These are phyloP conservation scores for Euzophera pinguis DNA, from an alignment of 2,888 invertebrate genomes.

Conservation along the genomic window DNA sequence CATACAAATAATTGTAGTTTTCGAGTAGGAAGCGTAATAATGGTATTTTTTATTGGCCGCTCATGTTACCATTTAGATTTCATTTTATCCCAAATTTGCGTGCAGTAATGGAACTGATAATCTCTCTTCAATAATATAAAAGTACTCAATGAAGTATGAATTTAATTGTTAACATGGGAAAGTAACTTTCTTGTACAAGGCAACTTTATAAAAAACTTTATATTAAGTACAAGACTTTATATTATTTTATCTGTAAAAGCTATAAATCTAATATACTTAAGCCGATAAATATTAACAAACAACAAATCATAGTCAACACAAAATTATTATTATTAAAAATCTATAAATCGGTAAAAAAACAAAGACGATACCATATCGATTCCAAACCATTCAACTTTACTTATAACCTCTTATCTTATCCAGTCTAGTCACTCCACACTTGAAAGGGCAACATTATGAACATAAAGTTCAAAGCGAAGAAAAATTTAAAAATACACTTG, in stretches of 20 bases:
- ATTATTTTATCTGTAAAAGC: too few species aligned
- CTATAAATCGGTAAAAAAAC: too few species aligned
- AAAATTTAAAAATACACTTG: neutral
- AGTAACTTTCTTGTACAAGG: neutral
- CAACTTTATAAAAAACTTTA: too few species aligned
- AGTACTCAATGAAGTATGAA: neutral
- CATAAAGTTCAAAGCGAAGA: neutral
- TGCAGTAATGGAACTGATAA: slow-evolving; percentile 4
- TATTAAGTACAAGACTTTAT: too few species aligned
- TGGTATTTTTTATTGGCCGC: slow-evolving; percentile 9
- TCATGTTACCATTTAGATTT: slow-evolving; percentile 3
- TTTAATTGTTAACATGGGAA: neutral
- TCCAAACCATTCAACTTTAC: too few species aligned
- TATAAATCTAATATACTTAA: too few species aligned
- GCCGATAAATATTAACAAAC: too few species aligned
- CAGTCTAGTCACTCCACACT: neutral
- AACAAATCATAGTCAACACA: too few species aligned
- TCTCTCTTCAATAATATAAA: too few species aligned
- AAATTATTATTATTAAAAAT: too few species aligned
- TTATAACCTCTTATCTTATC: too few species aligned
- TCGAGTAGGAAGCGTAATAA: slow-evolving; percentile 36
- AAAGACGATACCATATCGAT: too few species aligned
- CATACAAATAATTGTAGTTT: slow-evolving; percentile 53
- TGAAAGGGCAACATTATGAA: neutral
- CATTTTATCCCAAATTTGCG: neutral